These are phyloP conservation scores for Lymantria monacha DNA, from an alignment of 2,888 invertebrate genomes.

Conservation along the genomic window DNA sequence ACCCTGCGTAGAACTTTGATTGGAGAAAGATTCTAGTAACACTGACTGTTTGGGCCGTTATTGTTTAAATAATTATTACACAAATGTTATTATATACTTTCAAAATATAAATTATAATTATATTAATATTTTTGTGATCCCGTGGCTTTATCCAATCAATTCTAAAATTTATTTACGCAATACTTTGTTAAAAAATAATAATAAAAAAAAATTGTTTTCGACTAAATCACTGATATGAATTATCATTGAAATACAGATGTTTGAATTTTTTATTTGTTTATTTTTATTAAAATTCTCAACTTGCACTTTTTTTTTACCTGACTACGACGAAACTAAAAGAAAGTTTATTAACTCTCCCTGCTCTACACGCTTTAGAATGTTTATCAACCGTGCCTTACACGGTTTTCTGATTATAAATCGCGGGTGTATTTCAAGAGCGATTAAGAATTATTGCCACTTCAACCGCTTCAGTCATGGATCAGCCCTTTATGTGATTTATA, in stretches of 20 bases:
- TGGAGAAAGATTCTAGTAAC: conserved; percentile 61
- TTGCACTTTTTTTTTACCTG: too few species aligned
- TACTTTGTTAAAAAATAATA: conserved; percentile 71
- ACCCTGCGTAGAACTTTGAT: conserved; percentile 69
- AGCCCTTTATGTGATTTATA: too few species aligned
- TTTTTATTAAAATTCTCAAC: too few species aligned
- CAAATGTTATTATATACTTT: conserved; percentile 45
- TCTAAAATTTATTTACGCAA: conserved; percentile 63
- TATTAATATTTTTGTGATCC: conserved; percentile 29
- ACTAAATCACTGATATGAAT: conserved; percentile 77
- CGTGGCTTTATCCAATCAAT: conserved; percentile 77
- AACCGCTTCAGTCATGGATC: too few species aligned
- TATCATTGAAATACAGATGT: conserved; percentile 78
- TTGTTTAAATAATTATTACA: conserved; percentile 46
- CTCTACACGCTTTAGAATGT: too few species aligned
- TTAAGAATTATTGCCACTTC: too few species aligned
- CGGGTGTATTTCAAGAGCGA: too few species aligned
- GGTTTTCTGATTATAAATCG: too few species aligned
- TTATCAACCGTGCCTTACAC: too few species aligned
- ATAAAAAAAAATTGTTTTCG: conserved; percentile 68
- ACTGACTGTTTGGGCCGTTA: conserved; percentile 43
- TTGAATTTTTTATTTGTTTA: conserved; percentile 64
- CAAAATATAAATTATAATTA: conserved; percentile 28
- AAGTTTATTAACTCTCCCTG: too few species aligned
- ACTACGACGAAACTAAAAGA: too few species aligned